Percentiles rank a stretch among this genome's conserved stretches.
phyloP scores from a whole-genome alignment of 2,113 vertebrate genomes.

The Theropithecus gelada region DNA sequence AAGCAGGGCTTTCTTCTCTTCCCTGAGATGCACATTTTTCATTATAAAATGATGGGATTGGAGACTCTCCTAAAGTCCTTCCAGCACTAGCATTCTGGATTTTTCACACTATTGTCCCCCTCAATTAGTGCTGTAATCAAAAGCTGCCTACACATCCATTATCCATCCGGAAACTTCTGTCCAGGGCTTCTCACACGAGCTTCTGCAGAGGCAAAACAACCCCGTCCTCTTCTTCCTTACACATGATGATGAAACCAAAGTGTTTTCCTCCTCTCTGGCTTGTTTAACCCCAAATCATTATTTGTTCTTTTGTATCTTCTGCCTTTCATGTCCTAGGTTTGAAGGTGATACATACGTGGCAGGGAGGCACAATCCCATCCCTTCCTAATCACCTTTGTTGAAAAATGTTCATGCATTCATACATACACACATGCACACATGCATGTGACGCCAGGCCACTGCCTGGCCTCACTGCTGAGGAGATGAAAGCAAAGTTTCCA shows the following conservation, averaged over 20 bases:
- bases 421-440: not conserved
- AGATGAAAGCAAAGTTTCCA: not conserved
- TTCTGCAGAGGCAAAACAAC: not conserved
- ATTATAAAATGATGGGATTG: not conserved
- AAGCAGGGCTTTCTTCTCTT: not conserved
- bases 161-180: too few relatives aligned
- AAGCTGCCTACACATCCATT: not conserved
- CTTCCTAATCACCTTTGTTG: not conserved
- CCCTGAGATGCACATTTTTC: not conserved
- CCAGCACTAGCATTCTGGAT: not conserved
- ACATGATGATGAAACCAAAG: too few relatives aligned
- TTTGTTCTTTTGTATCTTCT: not conserved
- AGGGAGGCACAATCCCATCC: not conserved
- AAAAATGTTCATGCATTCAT: too few relatives aligned
- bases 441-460: not conserved
- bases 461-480: not conserved
- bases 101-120: not conserved
- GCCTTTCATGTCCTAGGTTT: not conserved
- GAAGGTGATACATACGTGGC: not conserved
- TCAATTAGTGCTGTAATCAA: too few relatives aligned
- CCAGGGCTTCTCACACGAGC: fast-evolving
- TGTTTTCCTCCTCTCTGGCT: not conserved
- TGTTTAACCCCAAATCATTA: not conserved
- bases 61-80: not conserved
- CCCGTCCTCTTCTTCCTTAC: not conserved